phyloP scores from a whole-genome alignment of 2,113 vertebrate genomes.

The Cavia porcellus region DNA sequence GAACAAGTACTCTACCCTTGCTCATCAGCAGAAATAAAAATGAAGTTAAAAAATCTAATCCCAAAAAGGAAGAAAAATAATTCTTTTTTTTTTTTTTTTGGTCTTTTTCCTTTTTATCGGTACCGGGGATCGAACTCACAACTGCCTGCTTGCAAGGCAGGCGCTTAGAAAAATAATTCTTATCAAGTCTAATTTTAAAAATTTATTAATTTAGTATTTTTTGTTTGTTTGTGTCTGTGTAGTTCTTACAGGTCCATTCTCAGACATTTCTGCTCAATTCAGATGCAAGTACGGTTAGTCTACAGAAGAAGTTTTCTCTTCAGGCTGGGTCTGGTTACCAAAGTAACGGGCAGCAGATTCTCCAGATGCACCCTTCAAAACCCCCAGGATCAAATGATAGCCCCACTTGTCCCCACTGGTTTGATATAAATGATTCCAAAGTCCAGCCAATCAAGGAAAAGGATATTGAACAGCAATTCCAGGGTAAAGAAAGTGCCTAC shows the following conservation, averaged over 20 bases:
- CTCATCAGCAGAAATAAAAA: slow-evolving; percentile 39
- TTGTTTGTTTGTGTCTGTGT: slow-evolving; percentile 53
- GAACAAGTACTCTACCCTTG: background rate
- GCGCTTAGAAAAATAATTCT: background rate
- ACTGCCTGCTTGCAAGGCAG: too few relatives aligned
- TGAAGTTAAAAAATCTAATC: slow-evolving; percentile 16
- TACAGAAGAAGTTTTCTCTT: slow-evolving; percentile 82
- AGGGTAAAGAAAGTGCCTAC: slow-evolving; percentile 98
- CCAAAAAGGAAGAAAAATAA: background rate
- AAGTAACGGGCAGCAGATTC: slow-evolving; percentile 48
- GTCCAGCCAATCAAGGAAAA: slow-evolving; percentile 94
- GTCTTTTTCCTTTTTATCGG: too few relatives aligned
- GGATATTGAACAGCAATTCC: slow-evolving; percentile 96
- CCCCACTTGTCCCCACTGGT: slow-evolving; percentile 91
- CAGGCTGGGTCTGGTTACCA: slow-evolving; percentile 70
- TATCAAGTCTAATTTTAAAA: background rate
- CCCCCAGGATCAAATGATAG: background rate
- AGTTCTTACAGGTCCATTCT: slow-evolving; percentile 95
- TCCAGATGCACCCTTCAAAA: slow-evolving; percentile 51
- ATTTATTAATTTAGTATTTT: slow-evolving; percentile 10
- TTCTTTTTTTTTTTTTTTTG: background rate
- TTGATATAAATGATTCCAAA: slow-evolving; percentile 96
- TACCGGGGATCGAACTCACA: too few relatives aligned
- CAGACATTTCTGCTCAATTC: slow-evolving; percentile 92
- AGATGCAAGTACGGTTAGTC: slow-evolving; percentile 89